phyloP scores from a whole-genome alignment of 2,113 vertebrate species.

The Pholis gunnellus region DNA sequence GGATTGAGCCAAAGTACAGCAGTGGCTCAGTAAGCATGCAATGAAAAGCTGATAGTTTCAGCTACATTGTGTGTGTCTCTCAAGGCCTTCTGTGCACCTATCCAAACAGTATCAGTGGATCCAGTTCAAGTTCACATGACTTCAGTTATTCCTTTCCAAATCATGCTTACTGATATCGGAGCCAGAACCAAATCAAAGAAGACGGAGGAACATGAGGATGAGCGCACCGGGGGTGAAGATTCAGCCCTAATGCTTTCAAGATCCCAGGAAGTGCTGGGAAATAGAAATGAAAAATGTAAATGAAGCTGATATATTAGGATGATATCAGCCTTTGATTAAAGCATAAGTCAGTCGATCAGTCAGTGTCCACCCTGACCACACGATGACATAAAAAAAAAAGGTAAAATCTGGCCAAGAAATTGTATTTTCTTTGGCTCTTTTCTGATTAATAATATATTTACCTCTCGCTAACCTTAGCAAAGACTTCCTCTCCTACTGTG shows the following conservation, averaged over 20 bases:
- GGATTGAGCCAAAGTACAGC: constrained; percentile 40
- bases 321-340: constrained; percentile 46
- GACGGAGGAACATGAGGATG: constrained; percentile 38
- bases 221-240: constrained; percentile 37
- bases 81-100: constrained; percentile 69
- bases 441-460: constrained; percentile 17
- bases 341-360: constrained; percentile 9
- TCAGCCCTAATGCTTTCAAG: constrained; percentile 50
- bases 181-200: constrained; percentile 72
- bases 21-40: constrained; percentile 27
- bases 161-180: constrained; percentile 65
- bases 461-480: background rate
- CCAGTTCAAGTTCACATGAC: constrained; percentile 73
- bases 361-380: constrained; percentile 20
- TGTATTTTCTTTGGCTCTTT: constrained; percentile 45
- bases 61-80: constrained; percentile 53
- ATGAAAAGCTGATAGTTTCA: constrained; percentile 44
- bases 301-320: constrained; percentile 24
- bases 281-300: constrained; percentile 4
- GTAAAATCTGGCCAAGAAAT: background rate
- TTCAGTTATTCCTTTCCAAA: constrained; percentile 59
- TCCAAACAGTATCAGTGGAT: constrained; percentile 72
- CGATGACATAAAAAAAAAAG: constrained; percentile 15
- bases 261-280: constrained; percentile 40
- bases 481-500: constrained; percentile 14